Percentiles rank a stretch among this genome's conserved stretches.
These are phyloP conservation scores for Syritta pipiens DNA, from an alignment of 2,888 invertebrate genomes.

Conservation along the genomic window DNA sequence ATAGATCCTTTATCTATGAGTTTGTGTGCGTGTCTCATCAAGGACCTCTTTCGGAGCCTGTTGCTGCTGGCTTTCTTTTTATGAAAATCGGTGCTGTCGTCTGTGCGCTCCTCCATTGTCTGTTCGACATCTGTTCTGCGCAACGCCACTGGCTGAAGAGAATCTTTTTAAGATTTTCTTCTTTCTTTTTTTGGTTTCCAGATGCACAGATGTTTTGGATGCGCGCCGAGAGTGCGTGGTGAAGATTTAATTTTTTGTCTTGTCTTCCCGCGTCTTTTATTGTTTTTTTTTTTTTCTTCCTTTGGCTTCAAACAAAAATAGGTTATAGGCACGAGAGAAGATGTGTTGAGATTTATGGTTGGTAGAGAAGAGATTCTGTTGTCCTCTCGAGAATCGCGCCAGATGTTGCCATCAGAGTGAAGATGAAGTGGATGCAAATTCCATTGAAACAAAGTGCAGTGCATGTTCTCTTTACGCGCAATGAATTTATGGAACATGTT, in stretches of 20 bases:
- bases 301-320: constrained; percentile 41
- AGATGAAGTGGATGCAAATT: neutral
- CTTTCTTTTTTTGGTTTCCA: constrained; percentile 31
- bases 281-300: constrained; percentile 15
- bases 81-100: constrained; percentile 25
- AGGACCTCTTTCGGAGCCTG: neutral
- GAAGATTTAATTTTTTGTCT: constrained; percentile 50
- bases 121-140: constrained; percentile 62
- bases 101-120: constrained; percentile 55
- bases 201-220: constrained; percentile 56
- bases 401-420: constrained; percentile 29
- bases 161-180: constrained; percentile 36
- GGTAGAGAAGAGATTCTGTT: constrained; percentile 15
- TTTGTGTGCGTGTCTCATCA: constrained; percentile 7
- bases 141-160: constrained; percentile 27
- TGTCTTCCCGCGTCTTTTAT: constrained; percentile 6
- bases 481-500: too few species aligned
- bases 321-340: constrained; percentile 32
- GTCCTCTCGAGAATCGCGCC: constrained; percentile 18
- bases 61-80: constrained; percentile 14
- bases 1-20: constrained; percentile 54
- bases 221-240: constrained; percentile 23
- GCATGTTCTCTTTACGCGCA: too few species aligned
- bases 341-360: constrained; percentile 59
- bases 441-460: too few species aligned